Evolutionary conservation across 2,113 vertebrate genomes (phyloP).

Genomic region (Potamarius usumacintae): DNA sequence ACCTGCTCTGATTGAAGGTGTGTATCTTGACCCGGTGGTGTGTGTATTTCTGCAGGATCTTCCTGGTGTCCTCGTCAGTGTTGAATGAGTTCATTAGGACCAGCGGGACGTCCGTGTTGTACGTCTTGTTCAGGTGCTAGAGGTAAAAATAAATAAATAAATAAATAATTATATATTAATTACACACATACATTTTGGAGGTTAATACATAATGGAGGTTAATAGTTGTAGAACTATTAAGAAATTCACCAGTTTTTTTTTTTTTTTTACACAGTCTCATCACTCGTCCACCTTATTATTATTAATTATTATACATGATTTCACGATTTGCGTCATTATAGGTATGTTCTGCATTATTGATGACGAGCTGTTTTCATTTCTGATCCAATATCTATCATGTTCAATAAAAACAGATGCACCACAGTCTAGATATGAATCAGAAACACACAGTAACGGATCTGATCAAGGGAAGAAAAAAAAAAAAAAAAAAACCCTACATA

Average conservation of each 20-base stretch:
- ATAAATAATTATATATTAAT: no score
- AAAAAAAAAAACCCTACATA: no score
- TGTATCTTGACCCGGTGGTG: conserved; percentile 87
- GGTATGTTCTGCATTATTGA: no score
- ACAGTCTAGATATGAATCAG: not conserved
- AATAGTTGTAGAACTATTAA: no score
- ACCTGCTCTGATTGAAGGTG: conserved; percentile 94
- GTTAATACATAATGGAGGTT: no score
- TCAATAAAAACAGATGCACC: not conserved
- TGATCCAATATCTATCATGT: not conserved
- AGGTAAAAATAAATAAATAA: no score
- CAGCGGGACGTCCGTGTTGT: conserved; percentile 82
- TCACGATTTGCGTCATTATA: not conserved
- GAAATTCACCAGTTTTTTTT: no score
- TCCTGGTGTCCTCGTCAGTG: conserved; percentile 88
- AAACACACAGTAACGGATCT: no score
- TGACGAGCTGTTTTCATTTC: not conserved
- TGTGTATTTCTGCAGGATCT: conserved; percentile 88
- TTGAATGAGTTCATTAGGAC: conserved; percentile 92
- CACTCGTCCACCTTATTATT: not conserved
- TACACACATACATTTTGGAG: no score
- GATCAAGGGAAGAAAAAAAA: not conserved
- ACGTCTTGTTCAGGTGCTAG: conserved; percentile 83
- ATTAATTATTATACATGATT: not conserved
- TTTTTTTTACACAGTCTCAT: no score